These are phyloP conservation scores for Epinephelus awoara DNA, from an alignment of 2,797 vertebrate species.

Conservation along the genomic window DNA sequence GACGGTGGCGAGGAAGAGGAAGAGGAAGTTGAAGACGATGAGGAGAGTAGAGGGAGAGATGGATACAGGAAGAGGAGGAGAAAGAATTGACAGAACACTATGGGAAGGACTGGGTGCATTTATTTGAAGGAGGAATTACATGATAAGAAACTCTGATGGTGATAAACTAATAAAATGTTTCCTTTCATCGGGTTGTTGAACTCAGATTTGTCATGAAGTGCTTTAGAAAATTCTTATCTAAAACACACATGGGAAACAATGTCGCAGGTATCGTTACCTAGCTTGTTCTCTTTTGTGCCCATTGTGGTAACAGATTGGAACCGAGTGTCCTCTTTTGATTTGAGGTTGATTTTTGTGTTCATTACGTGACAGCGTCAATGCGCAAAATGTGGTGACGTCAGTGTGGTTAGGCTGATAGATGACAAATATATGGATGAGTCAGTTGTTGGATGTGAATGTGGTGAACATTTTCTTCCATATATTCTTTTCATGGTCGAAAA, in stretches of 20 bases:
- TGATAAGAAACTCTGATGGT: not conserved
- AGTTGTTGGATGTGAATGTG: not conserved
- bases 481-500: not conserved
- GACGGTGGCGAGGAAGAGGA: slow-evolving; percentile 40
- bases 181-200: slow-evolving; percentile 7
- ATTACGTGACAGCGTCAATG: slow-evolving; percentile 6
- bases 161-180: slow-evolving; percentile 41
- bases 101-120: not conserved
- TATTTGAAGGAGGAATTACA: not conserved
- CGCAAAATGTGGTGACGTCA: not conserved
- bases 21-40: slow-evolving; percentile 30
- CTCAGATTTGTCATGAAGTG: not conserved
- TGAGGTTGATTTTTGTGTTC: slow-evolving; percentile 25
- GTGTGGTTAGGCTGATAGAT: not conserved
- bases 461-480: not conserved
- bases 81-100: slow-evolving; percentile 42
- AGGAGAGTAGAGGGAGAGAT: slow-evolving; percentile 48
- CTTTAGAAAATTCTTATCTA: slow-evolving; percentile 24
- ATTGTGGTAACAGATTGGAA: not conserved
- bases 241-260: slow-evolving; percentile 30
- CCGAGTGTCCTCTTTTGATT: not conserved
- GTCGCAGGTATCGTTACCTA: not conserved
- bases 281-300: not conserved
- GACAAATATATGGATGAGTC: not conserved
- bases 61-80: slow-evolving; percentile 62